phyloP scores from a whole-genome alignment of 2,113 vertebrate genomes.

The Uropsilus gracilis region DNA sequence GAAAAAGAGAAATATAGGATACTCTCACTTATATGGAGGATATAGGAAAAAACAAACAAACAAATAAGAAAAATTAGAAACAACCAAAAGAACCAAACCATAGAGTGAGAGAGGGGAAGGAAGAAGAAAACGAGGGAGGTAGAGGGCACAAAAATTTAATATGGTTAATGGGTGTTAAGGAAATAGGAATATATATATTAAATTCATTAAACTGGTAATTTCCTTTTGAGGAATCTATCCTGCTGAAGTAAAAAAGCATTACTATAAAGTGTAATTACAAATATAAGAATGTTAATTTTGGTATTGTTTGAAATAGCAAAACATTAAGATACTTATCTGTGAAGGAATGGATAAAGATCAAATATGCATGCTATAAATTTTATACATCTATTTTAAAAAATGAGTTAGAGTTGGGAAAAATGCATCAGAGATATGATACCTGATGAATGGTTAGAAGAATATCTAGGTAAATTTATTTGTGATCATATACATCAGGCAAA shows the following conservation, averaged over 20 bases:
- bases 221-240: not conserved
- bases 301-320: not conserved
- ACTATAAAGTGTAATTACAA: not conserved
- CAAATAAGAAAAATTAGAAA: too few relatives aligned
- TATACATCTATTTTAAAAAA: not conserved
- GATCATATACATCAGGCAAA: not conserved
- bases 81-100: too few relatives aligned
- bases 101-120: too few relatives aligned
- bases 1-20: too few relatives aligned
- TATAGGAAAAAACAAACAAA: too few relatives aligned
- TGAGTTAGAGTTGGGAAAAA: not conserved
- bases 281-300: constrained; percentile 5
- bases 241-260: not conserved
- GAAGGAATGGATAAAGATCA: not conserved
- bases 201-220: not conserved
- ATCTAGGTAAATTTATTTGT: not conserved
- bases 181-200: too few relatives aligned
- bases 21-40: too few relatives aligned
- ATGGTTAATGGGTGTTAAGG: too few relatives aligned
- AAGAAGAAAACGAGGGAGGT: too few relatives aligned
- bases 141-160: too few relatives aligned
- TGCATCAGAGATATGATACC: not conserved
- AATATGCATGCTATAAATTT: not conserved
- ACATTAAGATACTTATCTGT: not conserved
- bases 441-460: not conserved